Base-by-base conservation (phyloP, 2,797 vertebrate genomes). In the Spinibarbus caldwelli region DNA sequence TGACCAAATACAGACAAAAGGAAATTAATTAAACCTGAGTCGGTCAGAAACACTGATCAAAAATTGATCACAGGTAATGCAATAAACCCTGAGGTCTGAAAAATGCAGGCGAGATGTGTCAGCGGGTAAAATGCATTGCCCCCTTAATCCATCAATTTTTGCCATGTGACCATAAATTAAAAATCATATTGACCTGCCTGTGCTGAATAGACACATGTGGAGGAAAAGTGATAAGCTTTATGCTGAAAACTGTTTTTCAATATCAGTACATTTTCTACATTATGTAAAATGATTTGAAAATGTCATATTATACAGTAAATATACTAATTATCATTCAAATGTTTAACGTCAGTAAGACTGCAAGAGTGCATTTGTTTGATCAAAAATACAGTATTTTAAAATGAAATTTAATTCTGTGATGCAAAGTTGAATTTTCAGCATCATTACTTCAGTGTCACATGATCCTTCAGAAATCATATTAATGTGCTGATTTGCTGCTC, bases 1-100 rank as follows among this genome's bases (percentile, higher is more conserved):
- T 81, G 68, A 78, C 57, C 36, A 72, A 86, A 47, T 71, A 72
- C 72, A 79, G 70, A 70, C 70, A 77, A 80, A 78, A 84, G 64
- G 62, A 83, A 83, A 81, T 86, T 5, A 84, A 83, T 81, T 66
- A 82, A 82, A 88, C 68, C 80, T 36, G 21, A 43, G 71, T 57
- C 14, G n/a, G 49, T 66, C 19, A 76, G 78, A 85, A 84, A 80
- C 83, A 88, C 38, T 68, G 82, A 66, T 43, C 19, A 78, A 64
- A 85, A 83, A 86, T 70, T 84, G 79, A 87, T 83, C 86, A 62
- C 12, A 54, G 76, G 38, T 45, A 36, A 47, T 81, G 70, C 66
- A 78, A 17, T 36, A 21, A 26, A 84, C 47, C 49, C 49, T 9
- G 43, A 38, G 14, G 59, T 68, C 86, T 78, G 76, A 76, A 84